Evolutionary conservation across 1,140 invertebrate species (phyloP), one percentile per base, ranked within the genome.

Genomic region (Drosophila novamexicana): DNA sequence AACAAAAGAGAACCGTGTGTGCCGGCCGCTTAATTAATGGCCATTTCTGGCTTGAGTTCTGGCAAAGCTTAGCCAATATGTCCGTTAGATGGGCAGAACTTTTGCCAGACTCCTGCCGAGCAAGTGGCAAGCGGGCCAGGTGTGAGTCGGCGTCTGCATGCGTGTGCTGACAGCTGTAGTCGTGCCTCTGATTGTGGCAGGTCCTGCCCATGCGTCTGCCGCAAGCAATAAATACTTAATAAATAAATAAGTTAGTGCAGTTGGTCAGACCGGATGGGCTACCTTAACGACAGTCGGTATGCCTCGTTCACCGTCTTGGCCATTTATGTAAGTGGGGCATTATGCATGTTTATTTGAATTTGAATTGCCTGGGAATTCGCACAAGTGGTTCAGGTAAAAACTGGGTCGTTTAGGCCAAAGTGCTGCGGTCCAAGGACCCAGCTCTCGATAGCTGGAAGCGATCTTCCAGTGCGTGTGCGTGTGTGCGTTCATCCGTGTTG

Each of bases 181-280:
- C 22, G 22, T 29, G 22, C 22, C 22, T 4, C 22, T 72, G 59
- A 45, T 22, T 56, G 37, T 40, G 53, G 8, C 53, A 18, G 16
- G 8, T 39, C 6, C 9, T 29, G 37, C 6, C 12, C 22, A 50
- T 29, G 40, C 14, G 58, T 16, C 22, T 36, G 58, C 22, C 40
- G 16, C 40, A 32, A 32, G 49, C 62, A 67, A 74, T 74, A 79
- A 79, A 79, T 79, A 67, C 50, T 53, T 73, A 73, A 68, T 79
- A 45, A 59, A 45, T 59, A 64, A 64, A 44, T 44, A 44, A 64
- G 62, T 42, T 37, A 54, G 39, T 64, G 62, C 62, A 64, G 29
- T 54, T 64, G 62, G 22, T 18, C 29, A 34, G 22, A 44, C 44
- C 18, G 14, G 36, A 34, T 32, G 42, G 39, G 29, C 7, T 3